phyloP scores from a whole-genome alignment of 2,113 vertebrate species.

The Centropus unirufus region DNA sequence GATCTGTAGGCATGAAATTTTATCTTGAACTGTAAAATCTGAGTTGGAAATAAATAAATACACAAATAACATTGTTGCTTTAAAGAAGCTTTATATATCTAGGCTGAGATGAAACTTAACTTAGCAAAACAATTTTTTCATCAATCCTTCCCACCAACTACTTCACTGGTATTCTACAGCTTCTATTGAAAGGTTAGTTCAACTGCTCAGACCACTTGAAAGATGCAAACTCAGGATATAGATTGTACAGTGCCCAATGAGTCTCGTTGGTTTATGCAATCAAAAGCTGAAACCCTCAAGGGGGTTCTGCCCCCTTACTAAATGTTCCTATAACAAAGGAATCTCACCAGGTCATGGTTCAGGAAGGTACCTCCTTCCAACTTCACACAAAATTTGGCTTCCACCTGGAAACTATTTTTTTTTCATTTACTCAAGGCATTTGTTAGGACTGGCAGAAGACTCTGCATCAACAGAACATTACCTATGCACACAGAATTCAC shows the following conservation, averaged over 20 bases:
- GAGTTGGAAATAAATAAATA: neutral
- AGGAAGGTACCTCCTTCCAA: neutral
- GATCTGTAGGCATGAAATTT: neutral
- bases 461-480: neutral
- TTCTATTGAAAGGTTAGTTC: neutral
- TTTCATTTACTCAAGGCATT: neutral
- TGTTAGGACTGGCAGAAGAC: neutral
- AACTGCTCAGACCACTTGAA: neutral
- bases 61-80: neutral
- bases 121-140: neutral
- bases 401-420: neutral
- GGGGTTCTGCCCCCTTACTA: rapidly evolving
- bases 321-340: neutral
- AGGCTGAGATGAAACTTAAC: neutral
- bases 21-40: neutral
- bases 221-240: neutral
- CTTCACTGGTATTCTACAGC: neutral
- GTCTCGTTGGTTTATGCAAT: neutral
- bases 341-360: neutral
- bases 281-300: neutral
- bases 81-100: neutral
- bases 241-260: neutral
- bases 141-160: neutral
- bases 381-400: neutral
- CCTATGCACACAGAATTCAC: neutral